Evolutionary conservation across 2,797 vertebrate genomes (phyloP), one percentile per base, ranked within the genome.

Genomic region (Poecilia picta): DNA sequence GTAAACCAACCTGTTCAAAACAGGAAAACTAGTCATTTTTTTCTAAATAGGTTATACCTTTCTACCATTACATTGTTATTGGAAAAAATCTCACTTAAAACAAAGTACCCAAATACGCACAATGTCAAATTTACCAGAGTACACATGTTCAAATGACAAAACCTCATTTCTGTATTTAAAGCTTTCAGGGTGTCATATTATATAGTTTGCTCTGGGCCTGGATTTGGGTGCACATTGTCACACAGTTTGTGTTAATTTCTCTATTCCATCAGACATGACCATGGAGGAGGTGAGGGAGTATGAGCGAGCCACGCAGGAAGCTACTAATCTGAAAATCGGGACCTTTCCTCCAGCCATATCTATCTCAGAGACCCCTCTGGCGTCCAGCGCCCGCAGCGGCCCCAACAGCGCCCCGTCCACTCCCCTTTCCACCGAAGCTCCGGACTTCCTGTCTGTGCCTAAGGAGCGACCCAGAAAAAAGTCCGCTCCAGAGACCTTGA

Each of bases 381-480:
- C 97, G 12, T 96, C 97, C 62, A 96, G 93, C 1, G 87, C 96
- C 87, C 97, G 96, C 91, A 97, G 96, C 0, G 97, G 97, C 76
- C 97, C 97, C 3, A 98, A 97, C 88, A 99, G 98, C 20, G 98
- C 98, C 73, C 98, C 98, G 0, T 97, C 98, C 85, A 99, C 98
- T 2, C 98, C 98, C n/a, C 96, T 99, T 53, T 96, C 97, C 93
- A 98, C 97, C 13, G 98, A 99, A 1, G 97, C 98, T 10, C 98
- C 98, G 0, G 98, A 99, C 89, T 99, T 99, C 90, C 96, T 99
- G 80, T 91, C 97, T 0, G 96, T 98, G 87, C 97, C 98, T 83
- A 99, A 97, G 92, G 98, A 99, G 81, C 97, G 98, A 55, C 98
- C 97, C 70, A 95, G 98, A 88, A 99, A 99, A 95, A 99, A 99